phyloP scores from a whole-genome alignment of 2,113 vertebrate genomes.

The Sinocyclocheilus anshuiensis region DNA sequence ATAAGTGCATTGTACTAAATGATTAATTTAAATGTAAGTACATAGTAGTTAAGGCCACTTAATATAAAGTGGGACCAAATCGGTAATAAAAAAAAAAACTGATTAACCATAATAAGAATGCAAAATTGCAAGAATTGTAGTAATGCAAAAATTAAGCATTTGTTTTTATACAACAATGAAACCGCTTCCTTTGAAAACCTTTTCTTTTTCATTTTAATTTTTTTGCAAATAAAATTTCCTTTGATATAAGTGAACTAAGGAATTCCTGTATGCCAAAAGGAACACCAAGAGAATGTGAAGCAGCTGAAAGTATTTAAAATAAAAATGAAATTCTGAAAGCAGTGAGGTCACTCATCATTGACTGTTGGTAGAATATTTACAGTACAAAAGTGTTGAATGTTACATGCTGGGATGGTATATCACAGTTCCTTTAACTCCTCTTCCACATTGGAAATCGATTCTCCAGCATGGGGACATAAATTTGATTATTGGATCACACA shows the following conservation, averaged over 20 bases:
- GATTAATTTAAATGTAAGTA: too few relatives aligned
- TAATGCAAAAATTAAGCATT: neutral
- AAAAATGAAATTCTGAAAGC: neutral
- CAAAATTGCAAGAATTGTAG: neutral
- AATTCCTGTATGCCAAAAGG: neutral
- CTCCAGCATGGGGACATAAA: neutral
- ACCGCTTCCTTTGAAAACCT: neutral
- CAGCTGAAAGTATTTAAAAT: neutral
- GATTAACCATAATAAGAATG: neutral
- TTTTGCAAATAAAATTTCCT: neutral
- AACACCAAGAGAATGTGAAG: neutral
- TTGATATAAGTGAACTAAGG: neutral
- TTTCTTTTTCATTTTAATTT: neutral
- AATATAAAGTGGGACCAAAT: too few relatives aligned
- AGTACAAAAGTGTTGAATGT: too few relatives aligned
- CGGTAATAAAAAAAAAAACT: neutral
- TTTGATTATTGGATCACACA: neutral
- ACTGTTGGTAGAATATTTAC: neutral
- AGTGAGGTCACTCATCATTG: neutral
- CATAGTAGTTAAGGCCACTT: too few relatives aligned
- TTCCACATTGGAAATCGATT: neutral
- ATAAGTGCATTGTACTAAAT: too few relatives aligned
- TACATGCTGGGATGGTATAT: too few relatives aligned
- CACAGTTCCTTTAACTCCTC: neutral
- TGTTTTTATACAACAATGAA: neutral